phyloP scores from a whole-genome alignment of 2,888 invertebrate genomes.

The Campoplex nolae region DNA sequence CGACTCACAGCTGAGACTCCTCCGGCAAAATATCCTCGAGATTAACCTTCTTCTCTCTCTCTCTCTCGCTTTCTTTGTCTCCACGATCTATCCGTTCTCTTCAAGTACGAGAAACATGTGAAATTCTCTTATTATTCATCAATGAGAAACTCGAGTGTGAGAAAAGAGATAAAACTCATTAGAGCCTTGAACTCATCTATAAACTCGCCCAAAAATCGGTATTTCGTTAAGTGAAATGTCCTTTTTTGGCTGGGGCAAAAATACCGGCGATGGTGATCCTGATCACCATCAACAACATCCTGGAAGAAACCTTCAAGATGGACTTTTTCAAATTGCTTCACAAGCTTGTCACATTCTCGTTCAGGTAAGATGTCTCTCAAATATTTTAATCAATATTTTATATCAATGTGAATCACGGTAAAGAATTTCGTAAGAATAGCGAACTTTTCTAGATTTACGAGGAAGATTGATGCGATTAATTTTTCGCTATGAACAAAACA shows the following conservation, averaged over 20 bases:
- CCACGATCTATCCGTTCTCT: not conserved
- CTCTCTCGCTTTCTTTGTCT: not conserved
- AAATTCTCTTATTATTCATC: not conserved
- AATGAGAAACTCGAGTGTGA: not conserved
- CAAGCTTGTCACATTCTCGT: conserved; percentile 92
- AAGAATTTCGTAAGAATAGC: not conserved
- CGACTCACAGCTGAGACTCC: conserved; percentile 31
- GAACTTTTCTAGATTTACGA: not conserved
- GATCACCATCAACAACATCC: conserved; percentile 69
- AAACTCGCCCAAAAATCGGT: not conserved
- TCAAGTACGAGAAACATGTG: conserved; percentile 1
- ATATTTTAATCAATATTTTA: not conserved
- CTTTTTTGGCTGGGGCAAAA: conserved; percentile 80
- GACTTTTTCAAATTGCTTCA: conserved; percentile 91
- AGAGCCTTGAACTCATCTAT: not conserved
- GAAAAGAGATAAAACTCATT: not conserved
- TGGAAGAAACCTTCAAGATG: conserved; percentile 89
- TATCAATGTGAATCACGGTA: not conserved
- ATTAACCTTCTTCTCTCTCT: conserved; percentile 3
- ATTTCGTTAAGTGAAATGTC: conserved; percentile 75
- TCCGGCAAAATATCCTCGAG: not conserved
- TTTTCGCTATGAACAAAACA: not conserved
- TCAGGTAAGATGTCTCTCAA: conserved; percentile 85
- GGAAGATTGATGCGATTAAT: not conserved
- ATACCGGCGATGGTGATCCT: conserved; percentile 69